These are phyloP conservation scores for Phaethon lepturus DNA, from an alignment of 2,113 vertebrate genomes.

Conservation along the genomic window DNA sequence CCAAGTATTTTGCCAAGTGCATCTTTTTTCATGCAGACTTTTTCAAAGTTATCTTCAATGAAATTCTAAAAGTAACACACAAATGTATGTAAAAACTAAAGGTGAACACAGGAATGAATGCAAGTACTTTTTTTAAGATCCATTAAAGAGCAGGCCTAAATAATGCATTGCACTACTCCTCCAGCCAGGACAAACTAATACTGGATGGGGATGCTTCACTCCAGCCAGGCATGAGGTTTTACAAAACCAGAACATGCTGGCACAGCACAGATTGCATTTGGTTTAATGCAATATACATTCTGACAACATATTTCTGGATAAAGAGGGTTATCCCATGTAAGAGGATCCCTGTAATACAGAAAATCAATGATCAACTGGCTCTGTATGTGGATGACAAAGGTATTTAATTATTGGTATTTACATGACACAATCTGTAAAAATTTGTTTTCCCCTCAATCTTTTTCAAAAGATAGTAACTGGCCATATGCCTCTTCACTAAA, in stretches of 20 bases:
- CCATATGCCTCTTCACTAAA: neutral
- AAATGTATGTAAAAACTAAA: neutral
- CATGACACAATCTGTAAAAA: neutral
- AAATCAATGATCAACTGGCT: fast-evolving
- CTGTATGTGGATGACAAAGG: neutral
- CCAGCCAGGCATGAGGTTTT: neutral
- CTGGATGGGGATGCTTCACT: neutral
- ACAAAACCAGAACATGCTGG: neutral
- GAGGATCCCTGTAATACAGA: neutral
- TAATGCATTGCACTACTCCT: neutral
- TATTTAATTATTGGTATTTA: neutral
- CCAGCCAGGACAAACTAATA: neutral
- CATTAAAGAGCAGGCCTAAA: neutral
- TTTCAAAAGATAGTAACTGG: neutral
- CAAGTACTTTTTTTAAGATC: neutral
- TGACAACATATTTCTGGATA: no score
- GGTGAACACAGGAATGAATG: neutral
- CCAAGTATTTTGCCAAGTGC: neutral
- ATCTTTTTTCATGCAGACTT: neutral
- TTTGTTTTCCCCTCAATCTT: neutral
- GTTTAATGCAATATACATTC: no score
- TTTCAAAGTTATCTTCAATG: neutral
- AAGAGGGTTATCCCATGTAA: neutral
- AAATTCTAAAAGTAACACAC: neutral
- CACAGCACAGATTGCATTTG: fast-evolving